A percentile compares a stretch with the other conserved stretches of the same genome.
These are phyloP conservation scores for Heteronetta atricapilla DNA, from an alignment of 2,113 vertebrate species.

Conservation along the genomic window DNA sequence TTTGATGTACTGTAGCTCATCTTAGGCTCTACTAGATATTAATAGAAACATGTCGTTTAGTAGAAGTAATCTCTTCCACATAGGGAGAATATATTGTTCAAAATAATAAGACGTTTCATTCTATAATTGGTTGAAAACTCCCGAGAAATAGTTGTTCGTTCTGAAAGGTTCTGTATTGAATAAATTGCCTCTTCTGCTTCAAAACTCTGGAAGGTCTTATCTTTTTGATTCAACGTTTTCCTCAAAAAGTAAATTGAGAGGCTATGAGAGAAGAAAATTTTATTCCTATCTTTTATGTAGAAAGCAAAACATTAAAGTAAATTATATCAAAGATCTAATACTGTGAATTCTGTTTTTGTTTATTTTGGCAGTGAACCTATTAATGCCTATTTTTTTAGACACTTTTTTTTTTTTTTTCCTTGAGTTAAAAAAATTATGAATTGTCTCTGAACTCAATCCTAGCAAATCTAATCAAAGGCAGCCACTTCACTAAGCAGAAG, in stretches of 20 bases:
- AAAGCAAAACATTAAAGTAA: constrained; percentile 51
- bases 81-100: constrained; percentile 41
- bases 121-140: constrained; percentile 62
- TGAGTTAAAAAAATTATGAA: constrained; percentile 50
- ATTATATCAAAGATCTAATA: neutral
- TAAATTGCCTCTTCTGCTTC: constrained; percentile 47
- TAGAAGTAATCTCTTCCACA: constrained; percentile 43
- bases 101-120: constrained; percentile 67
- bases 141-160: constrained; percentile 53
- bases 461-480: constrained; percentile 68
- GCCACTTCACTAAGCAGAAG: constrained; percentile 25
- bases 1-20: constrained; percentile 27
- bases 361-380: constrained; percentile 20
- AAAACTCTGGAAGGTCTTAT: constrained; percentile 42
- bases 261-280: neutral
- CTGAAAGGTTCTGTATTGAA: constrained; percentile 34
- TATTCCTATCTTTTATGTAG: constrained; percentile 8
- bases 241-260: constrained; percentile 8
- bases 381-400: constrained; percentile 1
- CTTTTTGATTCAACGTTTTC: constrained; percentile 53
- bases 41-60: constrained; percentile 35
- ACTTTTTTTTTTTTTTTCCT: neutral
- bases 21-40: constrained; percentile 8
- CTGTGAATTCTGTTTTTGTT: constrained; percentile 5
- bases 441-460: constrained; percentile 46